Conservation (phyloP, 2,888 invertebrate species). For the Limnephilus auricula region DNA sequence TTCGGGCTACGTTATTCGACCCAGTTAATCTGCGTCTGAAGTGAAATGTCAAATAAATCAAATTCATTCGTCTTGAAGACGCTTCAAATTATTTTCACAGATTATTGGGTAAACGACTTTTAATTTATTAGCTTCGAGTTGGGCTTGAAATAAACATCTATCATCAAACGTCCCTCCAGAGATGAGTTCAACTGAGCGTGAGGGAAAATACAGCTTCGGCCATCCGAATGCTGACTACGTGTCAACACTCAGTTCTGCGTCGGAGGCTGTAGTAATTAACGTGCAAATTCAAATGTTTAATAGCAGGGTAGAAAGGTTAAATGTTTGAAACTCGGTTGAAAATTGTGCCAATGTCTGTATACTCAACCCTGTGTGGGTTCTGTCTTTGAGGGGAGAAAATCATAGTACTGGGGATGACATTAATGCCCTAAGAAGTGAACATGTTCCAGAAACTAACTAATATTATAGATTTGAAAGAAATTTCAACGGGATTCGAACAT, state of each 20-base stretch:
- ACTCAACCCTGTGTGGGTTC: not conserved
- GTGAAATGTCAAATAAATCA: not conserved
- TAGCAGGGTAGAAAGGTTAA: not conserved
- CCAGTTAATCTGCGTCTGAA: not conserved
- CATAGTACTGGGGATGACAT: not conserved
- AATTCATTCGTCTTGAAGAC: not conserved
- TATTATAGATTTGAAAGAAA: not conserved
- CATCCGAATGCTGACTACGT: conserved; percentile 4
- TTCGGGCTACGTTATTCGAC: not conserved
- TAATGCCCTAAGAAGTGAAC: not conserved
- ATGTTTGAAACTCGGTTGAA: not conserved
- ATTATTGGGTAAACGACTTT: conserved; percentile 44
- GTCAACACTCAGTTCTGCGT: not conserved
- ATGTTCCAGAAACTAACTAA: not conserved
- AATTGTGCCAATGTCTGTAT: not conserved
- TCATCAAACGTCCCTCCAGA: conserved; percentile 15
- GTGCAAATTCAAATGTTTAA: not conserved
- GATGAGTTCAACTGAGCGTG: conserved; percentile 25
- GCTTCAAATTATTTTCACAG: not conserved
- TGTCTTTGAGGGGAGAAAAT: not conserved
- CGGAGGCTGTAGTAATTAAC: not conserved
- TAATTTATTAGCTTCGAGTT: conserved; percentile 5
- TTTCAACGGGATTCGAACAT: not conserved
- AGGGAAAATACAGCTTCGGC: conserved; percentile 8
- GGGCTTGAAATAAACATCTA: conserved; percentile 26